Evolutionary conservation across 2,113 vertebrate species (phyloP).

Genomic region (Dicerorhinus sumatrensis): DNA sequence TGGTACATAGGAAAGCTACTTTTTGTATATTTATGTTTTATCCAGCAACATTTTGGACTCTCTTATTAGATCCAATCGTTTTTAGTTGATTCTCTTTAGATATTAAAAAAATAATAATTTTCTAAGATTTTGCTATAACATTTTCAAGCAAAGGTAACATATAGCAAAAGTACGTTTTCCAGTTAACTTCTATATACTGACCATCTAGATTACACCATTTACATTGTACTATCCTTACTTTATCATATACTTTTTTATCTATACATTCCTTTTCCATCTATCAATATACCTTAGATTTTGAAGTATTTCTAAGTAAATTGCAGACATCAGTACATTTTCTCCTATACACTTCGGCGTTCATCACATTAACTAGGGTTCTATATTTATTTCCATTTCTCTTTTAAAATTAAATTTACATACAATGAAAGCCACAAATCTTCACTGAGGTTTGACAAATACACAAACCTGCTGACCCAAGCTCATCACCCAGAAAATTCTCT

Average conservation of each 20-base stretch:
- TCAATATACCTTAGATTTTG: neutral
- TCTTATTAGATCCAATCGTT: neutral
- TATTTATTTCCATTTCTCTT: neutral
- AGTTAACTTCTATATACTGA: neutral
- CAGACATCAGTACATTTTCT: neutral
- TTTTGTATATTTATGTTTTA: conserved; percentile 37
- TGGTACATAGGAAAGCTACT: neutral
- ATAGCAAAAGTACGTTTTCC: neutral
- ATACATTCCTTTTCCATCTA: neutral
- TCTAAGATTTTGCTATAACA: conserved; percentile 4
- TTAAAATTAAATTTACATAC: conserved; percentile 15
- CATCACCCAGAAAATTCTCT: neutral
- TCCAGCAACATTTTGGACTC: neutral
- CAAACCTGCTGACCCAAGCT: neutral
- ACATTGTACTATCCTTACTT: neutral
- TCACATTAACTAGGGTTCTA: neutral
- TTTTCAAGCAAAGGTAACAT: neutral
- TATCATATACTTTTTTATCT: neutral
- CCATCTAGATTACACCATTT: neutral
- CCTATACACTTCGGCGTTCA: neutral
- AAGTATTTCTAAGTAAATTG: conserved; percentile 4
- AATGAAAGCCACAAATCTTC: neutral
- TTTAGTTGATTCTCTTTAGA: neutral
- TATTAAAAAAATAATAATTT: neutral
- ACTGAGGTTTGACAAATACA: neutral